phyloP scores from a whole-genome alignment of 2,113 vertebrate species.

The Hepsetus odoe region DNA sequence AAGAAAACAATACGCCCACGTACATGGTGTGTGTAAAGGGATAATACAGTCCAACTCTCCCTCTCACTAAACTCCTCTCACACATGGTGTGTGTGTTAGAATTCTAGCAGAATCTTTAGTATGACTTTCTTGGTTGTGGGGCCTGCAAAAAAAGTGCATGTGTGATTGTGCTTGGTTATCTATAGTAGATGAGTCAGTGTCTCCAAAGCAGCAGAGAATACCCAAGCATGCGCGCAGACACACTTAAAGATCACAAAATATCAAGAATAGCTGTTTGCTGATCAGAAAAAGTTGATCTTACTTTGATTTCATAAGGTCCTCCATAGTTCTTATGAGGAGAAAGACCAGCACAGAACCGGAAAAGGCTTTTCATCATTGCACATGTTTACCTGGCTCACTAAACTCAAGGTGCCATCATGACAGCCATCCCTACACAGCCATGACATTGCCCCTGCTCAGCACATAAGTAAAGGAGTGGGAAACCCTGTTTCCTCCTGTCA shows the following conservation, averaged over 20 bases:
- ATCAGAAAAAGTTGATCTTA: slow-evolving; percentile 53
- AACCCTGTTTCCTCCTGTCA: slow-evolving; percentile 67
- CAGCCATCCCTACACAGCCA: slow-evolving; percentile 6
- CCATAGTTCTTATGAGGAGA: slow-evolving; percentile 55
- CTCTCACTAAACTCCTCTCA: not conserved
- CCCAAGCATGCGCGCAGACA: not conserved
- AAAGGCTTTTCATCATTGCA: slow-evolving; percentile 64
- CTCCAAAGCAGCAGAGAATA: no score
- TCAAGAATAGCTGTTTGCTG: not conserved
- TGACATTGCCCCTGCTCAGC: slow-evolving; percentile 62
- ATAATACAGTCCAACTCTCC: not conserved
- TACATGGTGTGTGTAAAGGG: slow-evolving; percentile 1
- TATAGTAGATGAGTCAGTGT: slow-evolving; percentile 10
- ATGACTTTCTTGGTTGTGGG: slow-evolving; percentile 14
- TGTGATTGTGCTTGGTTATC: slow-evolving; percentile 4
- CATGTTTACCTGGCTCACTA: slow-evolving; percentile 23
- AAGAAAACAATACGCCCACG: slow-evolving; percentile 39
- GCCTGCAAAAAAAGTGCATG: not conserved
- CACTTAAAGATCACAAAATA: slow-evolving; percentile 1
- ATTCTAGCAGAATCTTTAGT: not conserved
- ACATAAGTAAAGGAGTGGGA: slow-evolving; percentile 55
- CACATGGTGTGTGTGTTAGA: not conserved
- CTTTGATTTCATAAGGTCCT: slow-evolving; percentile 59
- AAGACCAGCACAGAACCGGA: slow-evolving; percentile 63
- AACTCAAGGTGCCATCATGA: slow-evolving; percentile 15